Percentiles rank a stretch among this genome's conserved stretches.
These are phyloP conservation scores for Blennius ocellaris DNA, from an alignment of 2,113 vertebrate species.

Conservation along the genomic window DNA sequence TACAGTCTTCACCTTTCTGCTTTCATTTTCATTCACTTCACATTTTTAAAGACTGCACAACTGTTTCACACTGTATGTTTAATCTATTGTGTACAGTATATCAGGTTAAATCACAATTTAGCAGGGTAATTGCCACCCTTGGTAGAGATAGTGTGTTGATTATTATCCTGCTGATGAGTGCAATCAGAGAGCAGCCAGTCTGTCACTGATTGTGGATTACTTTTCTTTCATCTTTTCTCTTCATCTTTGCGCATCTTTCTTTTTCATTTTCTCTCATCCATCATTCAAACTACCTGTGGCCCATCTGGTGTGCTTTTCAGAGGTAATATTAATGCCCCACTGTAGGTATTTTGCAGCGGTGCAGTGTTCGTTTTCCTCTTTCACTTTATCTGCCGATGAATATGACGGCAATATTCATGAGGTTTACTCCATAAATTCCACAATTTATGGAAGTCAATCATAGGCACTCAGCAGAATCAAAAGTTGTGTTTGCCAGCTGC, in stretches of 20 bases:
- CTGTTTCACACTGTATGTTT: neutral
- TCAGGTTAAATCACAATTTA: neutral
- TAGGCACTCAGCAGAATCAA: too few species aligned
- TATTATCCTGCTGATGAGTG: conserved; percentile 38
- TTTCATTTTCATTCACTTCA: too few species aligned
- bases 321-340: neutral
- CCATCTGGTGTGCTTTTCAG: neutral
- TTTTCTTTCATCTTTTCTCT: neutral
- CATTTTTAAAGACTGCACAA: too few species aligned
- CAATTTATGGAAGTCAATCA: too few species aligned
- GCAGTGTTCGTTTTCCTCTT: neutral
- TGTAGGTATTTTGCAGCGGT: neutral
- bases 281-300: neutral
- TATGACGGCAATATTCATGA: too few species aligned
- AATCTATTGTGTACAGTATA: neutral
- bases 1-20: too few species aligned
- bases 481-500: too few species aligned
- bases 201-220: conserved; percentile 19
- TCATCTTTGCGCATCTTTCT: neutral
- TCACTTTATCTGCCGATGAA: too few species aligned
- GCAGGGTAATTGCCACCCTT: conserved; percentile 7
- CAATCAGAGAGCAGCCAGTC: conserved; percentile 16
- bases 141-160: conserved; percentile 15
- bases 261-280: neutral
- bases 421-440: too few species aligned